Base-by-base conservation (phyloP, 2,888 invertebrate genomes). In the Phlogophora meticulosa region DNA sequence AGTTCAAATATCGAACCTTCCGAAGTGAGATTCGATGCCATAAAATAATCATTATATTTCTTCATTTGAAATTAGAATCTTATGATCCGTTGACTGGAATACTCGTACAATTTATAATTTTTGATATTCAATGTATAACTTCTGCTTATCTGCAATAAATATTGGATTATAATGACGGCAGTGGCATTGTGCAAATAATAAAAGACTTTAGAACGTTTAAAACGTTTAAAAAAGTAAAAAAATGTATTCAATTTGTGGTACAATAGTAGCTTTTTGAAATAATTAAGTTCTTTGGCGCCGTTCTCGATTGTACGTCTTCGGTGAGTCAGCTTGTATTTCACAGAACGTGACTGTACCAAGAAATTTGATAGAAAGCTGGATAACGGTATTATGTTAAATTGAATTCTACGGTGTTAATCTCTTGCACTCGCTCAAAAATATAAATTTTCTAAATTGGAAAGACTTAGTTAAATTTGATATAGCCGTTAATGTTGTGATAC, bases 251-350 rank as follows among this genome's bases (percentile, higher is more conserved):
- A 65, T 81, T 68, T 61, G 15, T 58, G 38, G 45, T 51, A 72
- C 77, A 82, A 76, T 80, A 62, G 63, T n/a, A 63, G 38, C 52
- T 73, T 74, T 73, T 76, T 28, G 13, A 45, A 59, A 63, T 63
- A 75, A 81, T 80, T 56, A 60, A 53, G 49, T 69, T 72, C 55
- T 68, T 67, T 65, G 60, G 62, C 68, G 68, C 67, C 66, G 46
- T 32, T 7, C 24, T 71, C 51, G 56, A 57, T 73, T 58, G 66
- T 61, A 45, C 57, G 57, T 57, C 63, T 80, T 52, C 52, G 49
- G 52, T 82, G 78, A 83, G 62, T 83, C 84, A 81, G 60, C 60
- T 57, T 56, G 43, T 68, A 68, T 80, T 71, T 66, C 55, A 65
- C 49, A 51, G 58, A 74, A 69, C 55, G 59, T 72, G 68, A 48